A percentile compares a stretch with the other conserved stretches of the same genome.
Evolutionary conservation across 2,888 invertebrate genomes (phyloP).

Genomic region (Gortyna flavago): DNA sequence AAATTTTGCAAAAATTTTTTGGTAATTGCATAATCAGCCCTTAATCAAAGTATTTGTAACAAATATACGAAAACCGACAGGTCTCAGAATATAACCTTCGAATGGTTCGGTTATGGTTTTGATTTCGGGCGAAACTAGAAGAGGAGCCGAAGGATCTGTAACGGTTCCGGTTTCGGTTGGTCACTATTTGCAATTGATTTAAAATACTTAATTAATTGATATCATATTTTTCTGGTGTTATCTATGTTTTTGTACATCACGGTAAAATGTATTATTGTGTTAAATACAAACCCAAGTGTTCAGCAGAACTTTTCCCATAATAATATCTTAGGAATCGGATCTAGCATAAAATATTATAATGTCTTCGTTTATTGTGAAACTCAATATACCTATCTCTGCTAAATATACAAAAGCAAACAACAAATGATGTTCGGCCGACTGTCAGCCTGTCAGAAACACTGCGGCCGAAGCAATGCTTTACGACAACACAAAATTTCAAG

Average conservation of each 20-base stretch:
- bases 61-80: too few species aligned
- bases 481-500: slow-evolving; percentile 39
- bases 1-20: too few species aligned
- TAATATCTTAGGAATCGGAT: slow-evolving; percentile 16
- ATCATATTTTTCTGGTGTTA: not conserved
- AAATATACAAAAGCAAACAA: slow-evolving; percentile 50
- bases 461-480: slow-evolving; percentile 51
- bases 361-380: slow-evolving; percentile 40
- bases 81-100: too few species aligned
- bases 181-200: not conserved
- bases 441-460: slow-evolving; percentile 58
- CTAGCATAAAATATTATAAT: slow-evolving; percentile 26
- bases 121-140: too few species aligned
- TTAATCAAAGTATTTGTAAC: too few species aligned
- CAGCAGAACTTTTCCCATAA: not conserved
- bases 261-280: not conserved
- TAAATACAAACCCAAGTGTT: not conserved
- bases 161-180: too few species aligned
- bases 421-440: slow-evolving; percentile 47
- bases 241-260: not conserved
- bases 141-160: too few species aligned
- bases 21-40: too few species aligned
- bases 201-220: not conserved
- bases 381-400: slow-evolving; percentile 55
- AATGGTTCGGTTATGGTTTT: too few species aligned